Evolutionary conservation across 2,888 invertebrate species (phyloP).

Genomic region (Lutraria lutraria): DNA sequence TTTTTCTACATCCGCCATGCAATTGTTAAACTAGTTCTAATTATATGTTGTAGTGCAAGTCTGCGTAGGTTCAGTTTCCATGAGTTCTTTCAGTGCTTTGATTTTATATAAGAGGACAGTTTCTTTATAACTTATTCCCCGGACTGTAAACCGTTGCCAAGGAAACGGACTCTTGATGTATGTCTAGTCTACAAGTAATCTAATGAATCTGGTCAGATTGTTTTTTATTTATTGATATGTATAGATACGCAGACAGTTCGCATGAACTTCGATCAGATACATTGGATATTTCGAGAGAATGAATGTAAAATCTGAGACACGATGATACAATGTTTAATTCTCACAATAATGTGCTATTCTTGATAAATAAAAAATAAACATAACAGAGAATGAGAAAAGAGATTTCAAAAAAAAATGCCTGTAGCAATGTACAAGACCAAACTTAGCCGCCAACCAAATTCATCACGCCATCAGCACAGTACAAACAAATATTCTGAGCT

Average conservation of each 20-base stretch:
- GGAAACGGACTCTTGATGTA: background rate
- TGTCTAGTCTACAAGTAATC: conserved; percentile 18
- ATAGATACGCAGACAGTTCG: background rate
- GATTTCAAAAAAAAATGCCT: no score
- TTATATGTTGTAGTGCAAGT: no score
- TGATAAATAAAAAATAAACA: no score
- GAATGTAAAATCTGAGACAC: background rate
- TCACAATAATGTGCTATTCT: no score
- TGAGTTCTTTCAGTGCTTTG: background rate
- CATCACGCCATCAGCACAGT: no score
- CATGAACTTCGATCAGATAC: background rate
- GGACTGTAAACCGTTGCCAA: background rate
- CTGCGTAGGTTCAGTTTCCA: no score
- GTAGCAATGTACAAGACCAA: no score
- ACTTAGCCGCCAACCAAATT: no score
- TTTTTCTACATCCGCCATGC: no score
- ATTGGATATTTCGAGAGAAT: background rate
- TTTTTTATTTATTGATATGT: conserved; percentile 14
- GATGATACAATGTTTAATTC: background rate
- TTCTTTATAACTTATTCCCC: conserved; percentile 1
- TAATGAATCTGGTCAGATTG: conserved; percentile 18
- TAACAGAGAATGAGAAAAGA: no score
- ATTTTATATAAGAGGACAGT: background rate
- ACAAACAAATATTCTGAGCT: no score
- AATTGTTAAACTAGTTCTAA: no score